Evolutionary conservation across 2,888 invertebrate genomes (phyloP).

Genomic region (Tenthredo scrophulariae): DNA sequence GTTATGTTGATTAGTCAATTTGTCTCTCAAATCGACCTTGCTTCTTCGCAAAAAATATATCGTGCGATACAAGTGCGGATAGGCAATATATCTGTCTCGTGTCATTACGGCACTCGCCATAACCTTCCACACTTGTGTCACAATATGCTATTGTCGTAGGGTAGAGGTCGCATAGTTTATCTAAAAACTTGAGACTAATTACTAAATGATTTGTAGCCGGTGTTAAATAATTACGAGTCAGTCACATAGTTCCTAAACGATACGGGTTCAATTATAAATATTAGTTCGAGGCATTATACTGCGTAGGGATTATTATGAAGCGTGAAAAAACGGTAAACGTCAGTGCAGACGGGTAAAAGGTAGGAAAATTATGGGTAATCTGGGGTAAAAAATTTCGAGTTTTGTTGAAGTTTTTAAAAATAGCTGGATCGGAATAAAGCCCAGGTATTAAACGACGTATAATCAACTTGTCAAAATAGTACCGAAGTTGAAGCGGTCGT

Average conservation of each 20-base stretch:
- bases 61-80: too few relatives aligned
- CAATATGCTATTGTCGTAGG: too few relatives aligned
- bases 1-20: too few relatives aligned
- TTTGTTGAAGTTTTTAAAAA: conserved; percentile 58
- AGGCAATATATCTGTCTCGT: too few relatives aligned
- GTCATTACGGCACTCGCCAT: too few relatives aligned
- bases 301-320: conserved; percentile 27
- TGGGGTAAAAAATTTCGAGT: conserved; percentile 58
- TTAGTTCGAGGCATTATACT: neutral
- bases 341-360: conserved; percentile 13
- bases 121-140: too few relatives aligned
- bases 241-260: neutral
- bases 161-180: too few relatives aligned
- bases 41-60: too few relatives aligned
- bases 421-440: neutral
- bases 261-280: conserved; percentile 16
- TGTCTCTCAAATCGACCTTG: too few relatives aligned
- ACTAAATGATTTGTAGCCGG: neutral
- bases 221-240: neutral
- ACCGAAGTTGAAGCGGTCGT: conserved; percentile 57
- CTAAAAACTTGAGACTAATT: neutral
- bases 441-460: conserved; percentile 56
- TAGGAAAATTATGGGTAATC: conserved; percentile 54
- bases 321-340: conserved; percentile 37
- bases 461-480: conserved; percentile 69